phyloP scores from a whole-genome alignment of 2,888 invertebrate species.

The Pegoplata infirma region DNA sequence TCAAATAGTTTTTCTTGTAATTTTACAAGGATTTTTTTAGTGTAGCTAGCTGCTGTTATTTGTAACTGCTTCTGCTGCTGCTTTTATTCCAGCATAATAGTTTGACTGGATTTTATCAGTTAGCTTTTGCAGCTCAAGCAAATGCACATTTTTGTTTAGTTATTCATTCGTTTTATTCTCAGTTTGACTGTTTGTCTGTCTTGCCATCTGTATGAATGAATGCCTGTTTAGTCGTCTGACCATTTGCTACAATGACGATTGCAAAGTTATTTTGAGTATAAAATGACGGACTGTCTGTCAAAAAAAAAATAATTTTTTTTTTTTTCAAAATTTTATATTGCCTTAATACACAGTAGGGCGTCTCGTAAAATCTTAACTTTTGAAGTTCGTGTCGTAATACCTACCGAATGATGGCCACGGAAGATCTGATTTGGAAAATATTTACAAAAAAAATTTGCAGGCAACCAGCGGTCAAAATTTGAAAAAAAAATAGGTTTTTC shows the following conservation, averaged over 20 bases:
- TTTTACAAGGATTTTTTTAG: neutral
- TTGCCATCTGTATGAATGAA: too few species aligned
- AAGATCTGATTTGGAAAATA: too few species aligned
- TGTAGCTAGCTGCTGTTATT: constrained; percentile 1
- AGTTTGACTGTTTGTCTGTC: constrained; percentile 1
- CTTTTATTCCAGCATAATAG: neutral
- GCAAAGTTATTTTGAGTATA: constrained; percentile 37
- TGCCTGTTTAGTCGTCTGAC: neutral
- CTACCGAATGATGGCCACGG: too few species aligned
- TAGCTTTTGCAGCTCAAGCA: neutral
- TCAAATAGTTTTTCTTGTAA: too few species aligned
- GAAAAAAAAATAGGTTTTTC: too few species aligned
- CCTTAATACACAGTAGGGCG: too few species aligned
- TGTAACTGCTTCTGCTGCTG: neutral
- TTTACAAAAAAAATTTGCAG: too few species aligned
- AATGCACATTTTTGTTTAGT: neutral
- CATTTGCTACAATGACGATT: constrained; percentile 14
- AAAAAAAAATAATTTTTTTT: constrained; percentile 10
- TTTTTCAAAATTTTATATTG: neutral
- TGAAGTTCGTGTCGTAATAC: too few species aligned
- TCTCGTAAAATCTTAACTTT: too few species aligned
- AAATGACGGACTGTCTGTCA: constrained; percentile 50
- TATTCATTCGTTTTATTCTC: neutral
- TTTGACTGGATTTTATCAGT: neutral
- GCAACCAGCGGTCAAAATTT: too few species aligned